Evolutionary conservation across 2,797 vertebrate genomes (phyloP), one percentile per base, ranked within the genome.

Genomic region (Setipinna tenuifilis): DNA sequence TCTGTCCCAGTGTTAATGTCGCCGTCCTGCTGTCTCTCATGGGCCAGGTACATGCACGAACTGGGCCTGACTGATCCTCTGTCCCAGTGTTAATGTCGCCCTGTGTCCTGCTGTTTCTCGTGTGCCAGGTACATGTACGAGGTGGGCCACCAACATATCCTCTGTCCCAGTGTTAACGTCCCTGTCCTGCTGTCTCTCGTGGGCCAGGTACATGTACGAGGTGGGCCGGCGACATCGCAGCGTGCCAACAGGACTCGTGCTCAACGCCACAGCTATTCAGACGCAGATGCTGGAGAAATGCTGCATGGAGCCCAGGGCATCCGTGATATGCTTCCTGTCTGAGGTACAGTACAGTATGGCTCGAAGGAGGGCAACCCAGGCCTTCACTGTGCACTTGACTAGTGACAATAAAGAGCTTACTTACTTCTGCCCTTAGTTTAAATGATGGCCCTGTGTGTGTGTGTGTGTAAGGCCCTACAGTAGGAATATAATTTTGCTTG

Each of bases 241-340:
- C 82, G 93, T 95, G 0, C 95, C 96, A 21, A 88, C 95, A 82
- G 91, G 92, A 0, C 89, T 96, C 82, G 88, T 96, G 85, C 78
- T 94, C 6, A 83, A 87, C 83, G 94, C 93, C 21, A 92, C 93
- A 46, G 93, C 84, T 31, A 94, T 85, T 83, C 95, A 95, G n/a
- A 87, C 96, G 16, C 95, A 94, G 58, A 95, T 95, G 92, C 93
- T 94, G 2, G 91, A 93, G 44, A 93, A 92, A 1, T 97, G 96
- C 87, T 97, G 96, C 83, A 92, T 89, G n/a, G n/a, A n/a, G 44
- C 92, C 94, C 6, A 0, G 85, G 0, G 14, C 0, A 0, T 91
- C 92, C 21, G 88, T 41, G 0, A 0, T 0, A 12, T 97, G 96
- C 91, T 96, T 97, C 86, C 61, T 95, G 81, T 94, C 91, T 89